A percentile compares a stretch with the other conserved stretches of the same genome.
phyloP scores from a whole-genome alignment of 2,888 invertebrate species.

The Amaurobius ferox region DNA sequence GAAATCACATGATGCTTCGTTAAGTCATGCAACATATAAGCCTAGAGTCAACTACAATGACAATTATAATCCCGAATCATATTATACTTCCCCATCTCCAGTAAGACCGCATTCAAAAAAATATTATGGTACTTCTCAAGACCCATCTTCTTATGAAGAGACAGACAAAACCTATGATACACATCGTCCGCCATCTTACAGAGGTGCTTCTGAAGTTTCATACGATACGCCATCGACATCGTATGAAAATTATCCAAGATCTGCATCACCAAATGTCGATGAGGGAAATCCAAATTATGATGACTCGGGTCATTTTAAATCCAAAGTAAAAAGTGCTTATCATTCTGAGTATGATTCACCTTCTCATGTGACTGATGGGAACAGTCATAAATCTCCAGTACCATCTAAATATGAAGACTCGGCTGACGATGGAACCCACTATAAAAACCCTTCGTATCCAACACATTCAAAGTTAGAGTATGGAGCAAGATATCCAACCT shows the following conservation, averaged over 20 bases:
- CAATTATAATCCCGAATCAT: neutral
- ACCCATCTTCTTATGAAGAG: slow-evolving; percentile 4
- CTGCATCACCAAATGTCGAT: neutral
- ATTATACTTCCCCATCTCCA: neutral
- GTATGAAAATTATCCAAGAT: neutral
- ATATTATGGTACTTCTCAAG: neutral
- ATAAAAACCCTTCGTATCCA: neutral
- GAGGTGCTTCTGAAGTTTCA: neutral
- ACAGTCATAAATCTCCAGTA: neutral
- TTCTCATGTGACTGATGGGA: neutral
- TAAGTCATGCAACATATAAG: neutral
- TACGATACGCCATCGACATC: neutral
- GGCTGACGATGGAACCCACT: neutral
- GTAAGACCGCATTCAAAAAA: neutral
- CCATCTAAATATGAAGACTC: neutral
- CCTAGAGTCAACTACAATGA: neutral
- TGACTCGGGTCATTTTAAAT: neutral
- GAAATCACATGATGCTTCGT: neutral
- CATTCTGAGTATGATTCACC: neutral
- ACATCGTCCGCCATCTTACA: neutral
- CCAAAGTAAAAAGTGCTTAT: neutral
- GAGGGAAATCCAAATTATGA: neutral
- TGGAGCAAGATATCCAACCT: slow-evolving; percentile 9
- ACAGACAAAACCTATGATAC: neutral
- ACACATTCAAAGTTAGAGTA: slow-evolving; percentile 10